These are phyloP conservation scores for Cossypha polioptera DNA, from an alignment of 2,797 vertebrate species.

Conservation along the genomic window DNA sequence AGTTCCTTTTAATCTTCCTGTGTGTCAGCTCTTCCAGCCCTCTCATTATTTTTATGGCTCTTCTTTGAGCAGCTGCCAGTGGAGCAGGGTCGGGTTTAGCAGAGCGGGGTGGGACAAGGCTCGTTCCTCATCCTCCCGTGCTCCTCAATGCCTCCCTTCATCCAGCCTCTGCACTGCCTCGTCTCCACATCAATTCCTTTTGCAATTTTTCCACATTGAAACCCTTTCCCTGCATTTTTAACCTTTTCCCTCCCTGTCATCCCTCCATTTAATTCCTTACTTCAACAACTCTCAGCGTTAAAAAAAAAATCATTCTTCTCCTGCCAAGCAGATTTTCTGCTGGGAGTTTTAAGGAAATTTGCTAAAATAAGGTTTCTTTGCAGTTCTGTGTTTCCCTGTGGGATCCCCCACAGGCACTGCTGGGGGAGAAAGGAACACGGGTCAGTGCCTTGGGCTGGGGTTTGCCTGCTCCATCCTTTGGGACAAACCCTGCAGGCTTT, in stretches of 20 bases:
- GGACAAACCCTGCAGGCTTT: background rate
- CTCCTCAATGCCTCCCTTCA: constrained; percentile 18
- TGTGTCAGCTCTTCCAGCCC: constrained; percentile 42
- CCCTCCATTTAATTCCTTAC: background rate
- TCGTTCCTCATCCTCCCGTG: background rate
- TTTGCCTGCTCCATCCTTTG: background rate
- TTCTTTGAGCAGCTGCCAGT: constrained; percentile 29
- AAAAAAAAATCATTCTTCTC: background rate
- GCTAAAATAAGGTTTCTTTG: background rate
- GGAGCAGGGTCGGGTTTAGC: background rate
- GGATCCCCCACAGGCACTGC: rapidly evolving
- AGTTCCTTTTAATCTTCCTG: constrained; percentile 27
- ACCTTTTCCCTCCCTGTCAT: background rate
- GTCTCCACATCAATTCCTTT: background rate
- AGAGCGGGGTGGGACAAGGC: background rate
- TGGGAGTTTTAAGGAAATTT: background rate
- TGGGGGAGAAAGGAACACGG: background rate
- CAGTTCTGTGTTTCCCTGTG: background rate
- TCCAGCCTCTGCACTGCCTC: background rate
- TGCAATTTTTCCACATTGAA: background rate
- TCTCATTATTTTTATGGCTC: constrained; percentile 52
- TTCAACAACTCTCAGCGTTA: background rate
- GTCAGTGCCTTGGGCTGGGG: background rate
- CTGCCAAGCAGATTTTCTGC: background rate
- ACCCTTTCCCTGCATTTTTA: background rate